Evolutionary conservation across 2,113 vertebrate genomes (phyloP).

Genomic region (Tylochromis polylepis): DNA sequence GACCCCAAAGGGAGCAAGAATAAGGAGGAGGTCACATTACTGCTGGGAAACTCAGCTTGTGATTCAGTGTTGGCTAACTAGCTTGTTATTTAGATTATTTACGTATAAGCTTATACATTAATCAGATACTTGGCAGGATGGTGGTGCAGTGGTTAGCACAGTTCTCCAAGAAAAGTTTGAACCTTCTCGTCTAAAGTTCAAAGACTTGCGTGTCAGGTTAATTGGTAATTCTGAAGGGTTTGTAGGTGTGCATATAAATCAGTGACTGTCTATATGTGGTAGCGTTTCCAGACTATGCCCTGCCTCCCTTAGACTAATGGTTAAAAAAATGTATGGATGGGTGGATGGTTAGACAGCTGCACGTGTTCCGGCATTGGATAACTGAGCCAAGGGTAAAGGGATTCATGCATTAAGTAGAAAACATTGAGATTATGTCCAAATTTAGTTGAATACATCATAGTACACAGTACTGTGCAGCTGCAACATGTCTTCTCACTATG

Average conservation of each 20-base stretch:
- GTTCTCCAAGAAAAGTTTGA: not conserved
- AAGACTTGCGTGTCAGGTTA: not conserved
- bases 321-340: not conserved
- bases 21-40: not conserved
- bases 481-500: not conserved
- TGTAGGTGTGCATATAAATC: not conserved
- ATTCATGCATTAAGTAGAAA: not conserved
- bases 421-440: not conserved
- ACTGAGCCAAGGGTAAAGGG: not conserved
- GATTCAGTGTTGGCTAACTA: not conserved
- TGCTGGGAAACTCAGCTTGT: not conserved
- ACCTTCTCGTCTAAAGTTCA: not conserved
- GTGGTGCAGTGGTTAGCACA: not conserved
- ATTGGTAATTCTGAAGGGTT: not conserved
- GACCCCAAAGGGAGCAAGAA: not conserved
- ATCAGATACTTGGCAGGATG: not conserved
- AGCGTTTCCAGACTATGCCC: not conserved
- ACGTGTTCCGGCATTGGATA: not conserved
- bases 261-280: not conserved
- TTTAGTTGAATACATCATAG: too few species aligned
- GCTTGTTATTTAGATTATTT: not conserved
- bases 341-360: not conserved
- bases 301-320: not conserved
- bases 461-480: too few species aligned
- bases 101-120: not conserved